Conservation (phyloP, 35 echinoderm and acorn worm genomes). For the Apostichopus californicus region DNA sequence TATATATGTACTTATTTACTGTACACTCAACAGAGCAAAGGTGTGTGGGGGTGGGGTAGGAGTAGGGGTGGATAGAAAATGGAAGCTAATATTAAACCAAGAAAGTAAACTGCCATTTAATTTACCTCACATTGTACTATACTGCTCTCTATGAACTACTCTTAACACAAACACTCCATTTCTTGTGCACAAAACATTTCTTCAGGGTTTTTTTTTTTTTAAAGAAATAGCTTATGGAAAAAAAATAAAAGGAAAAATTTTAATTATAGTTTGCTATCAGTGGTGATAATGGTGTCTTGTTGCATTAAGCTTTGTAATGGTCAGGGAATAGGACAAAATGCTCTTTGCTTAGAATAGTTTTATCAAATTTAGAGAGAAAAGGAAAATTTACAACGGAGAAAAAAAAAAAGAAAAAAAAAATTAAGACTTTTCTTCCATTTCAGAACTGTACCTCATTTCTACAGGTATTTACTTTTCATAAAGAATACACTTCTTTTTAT, state of each 20-base stretch:
- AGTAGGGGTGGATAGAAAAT: background rate
- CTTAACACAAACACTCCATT: background rate
- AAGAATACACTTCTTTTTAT: background rate
- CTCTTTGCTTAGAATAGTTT: background rate
- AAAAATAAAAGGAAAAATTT: background rate
- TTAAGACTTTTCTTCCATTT: background rate
- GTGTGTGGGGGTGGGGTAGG: background rate
- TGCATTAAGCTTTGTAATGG: background rate
- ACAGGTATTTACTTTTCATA: conserved; percentile 15
- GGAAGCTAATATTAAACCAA: no score
- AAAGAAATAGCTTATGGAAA: background rate
- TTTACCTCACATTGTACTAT: background rate
- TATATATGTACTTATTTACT: no score
- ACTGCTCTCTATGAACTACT: background rate
- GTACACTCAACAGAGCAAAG: no score
- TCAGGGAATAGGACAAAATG: background rate
- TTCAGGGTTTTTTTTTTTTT: conserved; percentile 5
- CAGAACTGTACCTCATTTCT: background rate
- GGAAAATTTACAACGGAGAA: background rate
- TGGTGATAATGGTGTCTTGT: background rate
- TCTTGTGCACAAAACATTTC: background rate
- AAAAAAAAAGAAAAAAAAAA: background rate
- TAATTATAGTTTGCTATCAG: background rate
- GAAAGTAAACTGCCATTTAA: background rate
- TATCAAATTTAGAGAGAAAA: background rate